phyloP scores from a whole-genome alignment of 2,797 vertebrate species.

The Eidolon dupreanum region DNA sequence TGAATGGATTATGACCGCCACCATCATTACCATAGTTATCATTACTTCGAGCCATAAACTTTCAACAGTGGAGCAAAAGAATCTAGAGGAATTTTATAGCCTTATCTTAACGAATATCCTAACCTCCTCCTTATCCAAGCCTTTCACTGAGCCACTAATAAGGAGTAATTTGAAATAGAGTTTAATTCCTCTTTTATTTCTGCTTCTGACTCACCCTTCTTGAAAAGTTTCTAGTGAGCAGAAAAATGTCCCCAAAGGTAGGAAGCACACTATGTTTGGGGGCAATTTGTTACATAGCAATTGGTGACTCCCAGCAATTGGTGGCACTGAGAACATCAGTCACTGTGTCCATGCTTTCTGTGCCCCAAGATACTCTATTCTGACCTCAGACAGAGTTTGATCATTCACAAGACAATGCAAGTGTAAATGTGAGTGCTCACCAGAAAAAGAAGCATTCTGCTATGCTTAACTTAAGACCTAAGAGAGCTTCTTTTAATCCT shows the following conservation, averaged over 20 bases:
- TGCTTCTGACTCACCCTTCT: conserved; percentile 27
- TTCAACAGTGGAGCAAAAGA: neutral
- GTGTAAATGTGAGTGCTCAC: neutral
- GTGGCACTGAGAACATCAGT: neutral
- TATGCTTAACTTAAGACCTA: neutral
- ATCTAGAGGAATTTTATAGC: neutral
- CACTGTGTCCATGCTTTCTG: neutral
- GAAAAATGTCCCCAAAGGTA: neutral
- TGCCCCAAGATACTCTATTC: neutral
- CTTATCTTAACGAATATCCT: neutral
- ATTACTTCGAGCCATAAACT: neutral
- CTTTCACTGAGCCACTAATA: neutral
- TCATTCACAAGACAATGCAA: neutral
- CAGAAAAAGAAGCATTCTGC: neutral
- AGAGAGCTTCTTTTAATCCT: neutral
- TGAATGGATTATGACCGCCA: neutral
- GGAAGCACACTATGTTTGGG: neutral
- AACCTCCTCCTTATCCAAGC: neutral
- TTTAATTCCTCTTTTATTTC: conserved; percentile 49
- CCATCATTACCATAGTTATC: neutral
- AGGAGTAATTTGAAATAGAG: conserved; percentile 15
- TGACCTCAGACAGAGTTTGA: neutral
- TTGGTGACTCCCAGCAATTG: neutral
- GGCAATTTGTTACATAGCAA: neutral
- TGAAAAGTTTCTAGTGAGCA: conserved; percentile 32